Conservation (phyloP, 2,113 vertebrate genomes). For the Neotragus pygmaeus region DNA sequence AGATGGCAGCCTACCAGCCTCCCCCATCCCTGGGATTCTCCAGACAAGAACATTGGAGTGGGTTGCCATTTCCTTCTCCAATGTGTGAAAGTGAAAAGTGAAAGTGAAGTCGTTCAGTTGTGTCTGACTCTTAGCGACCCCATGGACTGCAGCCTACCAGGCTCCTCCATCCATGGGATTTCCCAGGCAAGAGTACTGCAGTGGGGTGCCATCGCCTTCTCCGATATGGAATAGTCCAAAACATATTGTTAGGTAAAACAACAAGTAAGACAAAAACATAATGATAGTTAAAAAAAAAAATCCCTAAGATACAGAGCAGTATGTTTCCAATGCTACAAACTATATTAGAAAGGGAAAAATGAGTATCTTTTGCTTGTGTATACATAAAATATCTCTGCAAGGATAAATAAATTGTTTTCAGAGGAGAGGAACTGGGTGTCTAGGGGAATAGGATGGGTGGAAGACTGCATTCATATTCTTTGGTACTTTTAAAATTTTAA, state of each 20-base stretch:
- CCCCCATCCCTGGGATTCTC: too few species aligned
- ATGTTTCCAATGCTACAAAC: background rate
- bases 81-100: too few species aligned
- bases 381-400: background rate
- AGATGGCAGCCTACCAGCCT: too few species aligned
- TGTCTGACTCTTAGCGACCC: too few species aligned
- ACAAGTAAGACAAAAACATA: background rate
- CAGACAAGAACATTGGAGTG: too few species aligned
- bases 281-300: background rate
- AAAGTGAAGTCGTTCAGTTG: too few species aligned
- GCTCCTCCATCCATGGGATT: too few species aligned
- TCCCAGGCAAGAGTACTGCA: too few species aligned
- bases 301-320: background rate
- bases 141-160: too few species aligned
- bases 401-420: background rate
- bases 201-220: too few species aligned
- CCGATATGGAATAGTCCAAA: background rate
- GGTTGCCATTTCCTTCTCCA: too few species aligned
- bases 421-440: background rate
- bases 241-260: background rate
- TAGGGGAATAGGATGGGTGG: background rate
- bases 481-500: conserved; percentile 4
- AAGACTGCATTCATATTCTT: background rate
- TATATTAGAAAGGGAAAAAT: background rate
- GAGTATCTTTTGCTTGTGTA: background rate